phyloP scores from a whole-genome alignment of 2,888 invertebrate genomes.

The Trachelus troglodyta region DNA sequence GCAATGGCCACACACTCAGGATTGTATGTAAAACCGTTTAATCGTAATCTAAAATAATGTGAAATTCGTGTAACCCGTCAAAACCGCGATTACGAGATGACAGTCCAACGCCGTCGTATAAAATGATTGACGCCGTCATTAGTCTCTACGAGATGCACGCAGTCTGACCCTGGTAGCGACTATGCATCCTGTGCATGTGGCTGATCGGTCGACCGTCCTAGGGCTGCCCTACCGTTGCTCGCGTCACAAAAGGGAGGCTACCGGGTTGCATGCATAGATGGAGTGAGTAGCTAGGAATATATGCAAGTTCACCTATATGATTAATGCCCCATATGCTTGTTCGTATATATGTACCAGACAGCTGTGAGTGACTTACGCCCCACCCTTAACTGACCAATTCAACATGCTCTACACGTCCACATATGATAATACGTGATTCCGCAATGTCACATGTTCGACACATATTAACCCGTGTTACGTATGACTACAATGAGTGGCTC shows the following conservation, averaged over 20 bases:
- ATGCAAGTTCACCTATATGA: constrained; percentile 38
- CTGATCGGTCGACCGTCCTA: not conserved
- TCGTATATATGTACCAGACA: constrained; percentile 45
- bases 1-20: not conserved
- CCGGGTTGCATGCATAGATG: not conserved
- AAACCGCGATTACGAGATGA: not conserved
- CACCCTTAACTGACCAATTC: constrained; percentile 6
- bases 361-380: constrained; percentile 51
- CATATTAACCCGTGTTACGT: constrained; percentile 39
- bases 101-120: constrained; percentile 18
- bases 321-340: constrained; percentile 49
- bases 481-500: constrained; percentile 19
- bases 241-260: constrained; percentile 11
- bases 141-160: constrained; percentile 14
- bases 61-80: not conserved
- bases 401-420: not conserved
- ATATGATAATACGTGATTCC: constrained; percentile 23
- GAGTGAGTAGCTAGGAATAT: constrained; percentile 1
- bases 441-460: constrained; percentile 36
- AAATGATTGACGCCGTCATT: constrained; percentile 36
- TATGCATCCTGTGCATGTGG: constrained; percentile 5
- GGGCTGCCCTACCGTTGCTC: not conserved
- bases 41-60: not conserved
- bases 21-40: not conserved
- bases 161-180: not conserved